Evolutionary conservation across 1,140 invertebrate genomes (phyloP), one percentile per base, ranked within the genome.

Genomic region (Drosophila mauritiana): DNA sequence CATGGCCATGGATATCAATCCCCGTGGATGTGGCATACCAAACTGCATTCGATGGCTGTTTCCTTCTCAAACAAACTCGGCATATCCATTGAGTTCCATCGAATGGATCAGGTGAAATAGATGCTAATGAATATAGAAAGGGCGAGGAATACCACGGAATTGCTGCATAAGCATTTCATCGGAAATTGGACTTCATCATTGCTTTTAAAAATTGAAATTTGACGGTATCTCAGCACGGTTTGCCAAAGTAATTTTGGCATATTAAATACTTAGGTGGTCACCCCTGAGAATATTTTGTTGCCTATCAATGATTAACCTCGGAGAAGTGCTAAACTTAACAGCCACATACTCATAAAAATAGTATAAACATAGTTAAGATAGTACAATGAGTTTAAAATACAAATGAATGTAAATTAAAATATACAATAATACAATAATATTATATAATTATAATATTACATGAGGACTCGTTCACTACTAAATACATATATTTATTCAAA

Each of bases 21-120:
- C 70, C 6, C 34, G 46, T 22, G 20, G 20, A 48, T 36, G 40
- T 48, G 68, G 54, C 46, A 73, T 61, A 48, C 40, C 59, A 76
- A 72, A 76, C 72, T 82, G 76, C 83, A 89, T 88, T 80, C 77
- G 68, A 77, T 77, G 57, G 80, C 84, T 68, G 89, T 88, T 88
- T 83, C 84, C 80, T 56, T 20, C 39, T 72, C 65, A 52, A 78
- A 51, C 36, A 58, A 64, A 68, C 36, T 65, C 20, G 15, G 43
- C 22, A 25, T 31, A 39, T 22, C 62, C 62, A 15, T 39, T 39
- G 31, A 37, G 34, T 25, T 39, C 63, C 37, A 22, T 22, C 15
- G 39, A 54, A 67, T 53, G 48, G 25, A 40, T 40, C 22, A n/a
- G 6, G 20, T 15, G 34, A 40, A 20, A 20, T 27, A n/a, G 42